Base-by-base conservation (phyloP, 2,113 vertebrate species). In the Guaruba guarouba region DNA sequence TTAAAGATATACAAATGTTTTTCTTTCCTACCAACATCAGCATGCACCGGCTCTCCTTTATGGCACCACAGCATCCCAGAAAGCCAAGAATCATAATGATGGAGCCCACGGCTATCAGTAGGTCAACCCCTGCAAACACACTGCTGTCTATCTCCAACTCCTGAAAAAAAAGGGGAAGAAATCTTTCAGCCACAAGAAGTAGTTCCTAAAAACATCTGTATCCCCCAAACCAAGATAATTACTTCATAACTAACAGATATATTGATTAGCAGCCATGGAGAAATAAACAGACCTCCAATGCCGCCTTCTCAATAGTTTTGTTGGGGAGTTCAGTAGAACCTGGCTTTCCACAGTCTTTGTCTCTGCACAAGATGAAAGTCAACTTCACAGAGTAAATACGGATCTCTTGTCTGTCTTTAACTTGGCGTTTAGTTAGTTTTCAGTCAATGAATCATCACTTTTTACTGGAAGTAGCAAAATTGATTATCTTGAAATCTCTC, bases 11-110 rank as follows among this genome's bases (percentile, higher is more conserved):
- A 5, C 6, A 76, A 71, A 77, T 10, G 3, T 10, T 71, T 61
- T 71, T 75, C 23, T 79, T 91, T 80, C 80, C n/a, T 97, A 99
- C 99, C 98, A 99, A 55, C 39, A 99, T 77, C 86, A 99, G 97
- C 98, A 99, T 96, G 97, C 98, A 99, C 35, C 97, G 97, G 91
- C 97, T 99, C 97, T 99, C 99, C 66, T 63, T 98, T 37, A 98
- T 59, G 27, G 99, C 98, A 9, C 99, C 99, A 3, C 98, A 99
- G 95, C 98, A 99, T 4, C 99, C 99, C 69, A 99, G 98, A 97
- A 99, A 99, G 11, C 99, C 98, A 7, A 99, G 97, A 29, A 99
- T 23, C 98, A 99, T 99, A 94, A 99, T 98, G 88, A 99, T 97
- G 52, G 97, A 78, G 0, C 98, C 98, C 92, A 98, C 98, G 0